Conservation (phyloP, 2,888 invertebrate genomes). For the Ariolimax columbianus region DNA sequence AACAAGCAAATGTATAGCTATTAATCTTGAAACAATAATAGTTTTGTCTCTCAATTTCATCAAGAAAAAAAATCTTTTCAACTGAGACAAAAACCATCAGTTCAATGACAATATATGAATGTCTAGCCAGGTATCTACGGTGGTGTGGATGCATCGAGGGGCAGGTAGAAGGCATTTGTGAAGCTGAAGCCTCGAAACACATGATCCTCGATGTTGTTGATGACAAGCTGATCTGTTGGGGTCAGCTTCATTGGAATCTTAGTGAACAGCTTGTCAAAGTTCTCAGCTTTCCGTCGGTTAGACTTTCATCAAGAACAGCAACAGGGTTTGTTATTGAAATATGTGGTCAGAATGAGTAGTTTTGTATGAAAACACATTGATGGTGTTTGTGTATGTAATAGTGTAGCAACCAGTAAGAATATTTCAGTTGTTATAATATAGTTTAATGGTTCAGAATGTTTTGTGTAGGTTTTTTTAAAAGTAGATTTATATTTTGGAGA, state of each 20-base stretch:
- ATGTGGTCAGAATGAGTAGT: not conserved
- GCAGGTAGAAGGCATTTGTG: slow-evolving; percentile 87
- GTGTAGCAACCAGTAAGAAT: not conserved
- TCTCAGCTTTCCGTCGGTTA: slow-evolving; percentile 81
- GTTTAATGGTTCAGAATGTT: not conserved
- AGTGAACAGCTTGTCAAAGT: slow-evolving; percentile 83
- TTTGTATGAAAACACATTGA: not conserved
- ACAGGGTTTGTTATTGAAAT: not conserved
- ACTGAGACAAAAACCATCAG: not conserved
- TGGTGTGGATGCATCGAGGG: not conserved
- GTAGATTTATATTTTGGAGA: not conserved
- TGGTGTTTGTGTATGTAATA: not conserved
- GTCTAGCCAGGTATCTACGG: not conserved
- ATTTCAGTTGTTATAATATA: not conserved
- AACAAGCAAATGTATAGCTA: no score
- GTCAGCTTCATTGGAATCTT: slow-evolving; percentile 81
- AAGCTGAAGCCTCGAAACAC: slow-evolving; percentile 99
- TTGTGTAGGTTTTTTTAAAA: not conserved
- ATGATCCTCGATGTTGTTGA: slow-evolving; percentile 80
- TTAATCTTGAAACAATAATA: no score
- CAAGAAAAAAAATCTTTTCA: not conserved
- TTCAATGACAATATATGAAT: not conserved
- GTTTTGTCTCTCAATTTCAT: no score
- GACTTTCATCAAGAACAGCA: slow-evolving; percentile 76
- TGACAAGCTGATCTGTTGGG: slow-evolving; percentile 81